phyloP scores from a whole-genome alignment of 2,797 vertebrate species.

The Parauchenoglanis punctatus region DNA sequence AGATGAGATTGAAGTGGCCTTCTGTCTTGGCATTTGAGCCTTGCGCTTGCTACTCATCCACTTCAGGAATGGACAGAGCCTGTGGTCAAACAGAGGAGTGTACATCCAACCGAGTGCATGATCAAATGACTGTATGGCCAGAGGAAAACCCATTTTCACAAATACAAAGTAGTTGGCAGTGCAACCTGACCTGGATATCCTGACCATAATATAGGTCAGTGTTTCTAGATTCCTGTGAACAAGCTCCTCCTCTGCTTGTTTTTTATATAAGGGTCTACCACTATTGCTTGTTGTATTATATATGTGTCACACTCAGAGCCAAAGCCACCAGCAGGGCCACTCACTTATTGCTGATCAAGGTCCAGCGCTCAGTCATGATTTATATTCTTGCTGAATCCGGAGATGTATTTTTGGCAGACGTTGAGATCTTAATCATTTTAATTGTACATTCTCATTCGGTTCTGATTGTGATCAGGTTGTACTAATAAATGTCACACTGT shows the following conservation, averaged over 20 bases:
- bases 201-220: slow-evolving; percentile 41
- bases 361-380: slow-evolving; percentile 20
- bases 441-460: slow-evolving; percentile 45
- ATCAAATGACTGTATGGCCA: not conserved
- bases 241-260: not conserved
- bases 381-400: not conserved
- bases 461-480: slow-evolving; percentile 39
- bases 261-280: not conserved
- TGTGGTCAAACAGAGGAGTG: not conserved
- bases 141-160: slow-evolving; percentile 33
- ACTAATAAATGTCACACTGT: slow-evolving; percentile 43
- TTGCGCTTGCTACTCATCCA: not conserved
- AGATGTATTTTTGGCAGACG: slow-evolving; percentile 36
- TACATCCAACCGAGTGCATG: not conserved
- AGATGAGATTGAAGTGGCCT: slow-evolving; percentile 21
- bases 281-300: slow-evolving; percentile 18
- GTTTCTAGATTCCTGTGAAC: slow-evolving; percentile 18
- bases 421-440: slow-evolving; percentile 52
- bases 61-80: not conserved
- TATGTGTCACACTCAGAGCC: not conserved
- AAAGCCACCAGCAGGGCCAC: slow-evolving; percentile 19
- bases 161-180: not conserved
- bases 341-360: not conserved
- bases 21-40: slow-evolving; percentile 12
- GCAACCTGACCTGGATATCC: slow-evolving; percentile 36